phyloP scores from a whole-genome alignment of 2,113 vertebrate species.

The Hydrolagus affinis region DNA sequence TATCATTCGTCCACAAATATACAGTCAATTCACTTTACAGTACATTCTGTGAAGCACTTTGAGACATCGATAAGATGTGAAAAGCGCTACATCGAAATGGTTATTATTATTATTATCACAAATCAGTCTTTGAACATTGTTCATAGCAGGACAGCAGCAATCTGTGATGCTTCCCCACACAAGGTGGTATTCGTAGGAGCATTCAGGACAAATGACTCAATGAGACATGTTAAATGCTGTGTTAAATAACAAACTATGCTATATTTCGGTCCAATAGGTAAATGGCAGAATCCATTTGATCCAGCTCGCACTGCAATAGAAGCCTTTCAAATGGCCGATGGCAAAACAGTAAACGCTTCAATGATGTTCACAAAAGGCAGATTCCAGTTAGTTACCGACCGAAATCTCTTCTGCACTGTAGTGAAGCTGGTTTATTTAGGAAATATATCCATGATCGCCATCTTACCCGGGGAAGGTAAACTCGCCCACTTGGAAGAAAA shows the following conservation, averaged over 20 bases:
- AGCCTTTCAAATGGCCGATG: neutral
- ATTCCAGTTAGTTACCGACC: neutral
- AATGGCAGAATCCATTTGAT: conserved; percentile 14
- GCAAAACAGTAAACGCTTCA: neutral
- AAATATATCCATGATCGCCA: conserved; percentile 13
- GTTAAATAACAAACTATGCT: neutral
- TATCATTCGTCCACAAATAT: no score
- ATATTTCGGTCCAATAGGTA: conserved; percentile 6
- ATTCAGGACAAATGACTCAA: neutral
- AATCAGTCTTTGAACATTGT: neutral
- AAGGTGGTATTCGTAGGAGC: no score
- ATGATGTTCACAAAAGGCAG: neutral
- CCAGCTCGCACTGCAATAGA: neutral
- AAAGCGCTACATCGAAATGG: no score
- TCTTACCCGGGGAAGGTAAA: neutral
- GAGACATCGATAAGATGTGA: no score
- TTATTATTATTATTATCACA: no score
- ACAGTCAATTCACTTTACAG: no score
- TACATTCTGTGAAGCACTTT: no score
- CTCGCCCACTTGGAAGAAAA: neutral
- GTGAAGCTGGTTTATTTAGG: neutral
- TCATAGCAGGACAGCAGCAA: no score
- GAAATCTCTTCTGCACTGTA: neutral
- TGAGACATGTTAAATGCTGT: neutral
- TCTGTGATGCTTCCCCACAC: no score